phyloP scores from a whole-genome alignment of 2,888 invertebrate species.

The Rhopalosiphum nymphaeae region DNA sequence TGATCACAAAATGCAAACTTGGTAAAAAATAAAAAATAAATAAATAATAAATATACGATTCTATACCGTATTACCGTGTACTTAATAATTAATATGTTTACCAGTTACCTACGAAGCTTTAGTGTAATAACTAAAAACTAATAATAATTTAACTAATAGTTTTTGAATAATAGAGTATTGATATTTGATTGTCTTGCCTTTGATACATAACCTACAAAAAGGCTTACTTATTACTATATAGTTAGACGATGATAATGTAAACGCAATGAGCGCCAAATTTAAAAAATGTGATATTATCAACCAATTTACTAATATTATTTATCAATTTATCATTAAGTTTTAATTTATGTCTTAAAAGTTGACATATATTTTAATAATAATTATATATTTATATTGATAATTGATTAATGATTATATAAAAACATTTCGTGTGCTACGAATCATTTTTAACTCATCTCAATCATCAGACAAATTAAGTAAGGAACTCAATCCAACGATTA shows the following conservation, averaged over 20 bases:
- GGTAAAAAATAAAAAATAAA: neutral
- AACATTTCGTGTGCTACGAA: neutral
- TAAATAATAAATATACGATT: neutral
- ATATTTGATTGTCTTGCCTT: slow-evolving; percentile 3
- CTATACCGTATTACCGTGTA: neutral
- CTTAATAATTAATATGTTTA: neutral
- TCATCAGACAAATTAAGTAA: neutral
- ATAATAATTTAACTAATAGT: neutral
- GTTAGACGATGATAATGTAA: neutral
- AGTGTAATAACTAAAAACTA: neutral
- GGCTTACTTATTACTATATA: neutral
- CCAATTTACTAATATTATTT: neutral
- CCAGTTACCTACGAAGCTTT: neutral
- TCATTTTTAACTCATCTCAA: neutral
- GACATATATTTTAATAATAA: neutral
- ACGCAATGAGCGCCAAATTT: slow-evolving; percentile 32
- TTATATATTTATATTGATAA: neutral
- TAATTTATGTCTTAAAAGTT: neutral
- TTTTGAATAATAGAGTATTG: neutral
- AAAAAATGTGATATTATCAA: neutral
- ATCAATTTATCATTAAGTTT: neutral
- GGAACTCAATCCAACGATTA: neutral
- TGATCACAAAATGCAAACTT: neutral
- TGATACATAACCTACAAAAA: slow-evolving; percentile 26
- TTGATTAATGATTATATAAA: neutral